Evolutionary conservation across 2,888 invertebrate genomes (phyloP), one percentile per base, ranked within the genome.

Genomic region (Maniola hyperantus): DNA sequence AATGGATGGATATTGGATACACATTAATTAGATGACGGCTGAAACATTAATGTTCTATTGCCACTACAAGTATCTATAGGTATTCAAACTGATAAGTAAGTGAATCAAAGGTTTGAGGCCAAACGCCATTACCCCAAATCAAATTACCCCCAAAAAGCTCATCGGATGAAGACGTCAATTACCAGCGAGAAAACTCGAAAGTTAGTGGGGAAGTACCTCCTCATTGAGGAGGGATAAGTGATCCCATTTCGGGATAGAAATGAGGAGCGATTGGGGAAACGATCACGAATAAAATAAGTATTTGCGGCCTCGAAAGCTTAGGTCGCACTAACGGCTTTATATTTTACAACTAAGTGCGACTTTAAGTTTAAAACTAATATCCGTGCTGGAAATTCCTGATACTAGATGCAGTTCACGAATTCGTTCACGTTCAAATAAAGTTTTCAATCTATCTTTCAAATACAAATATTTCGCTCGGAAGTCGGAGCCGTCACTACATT

Each of bases 241-340:
- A 83, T 83, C 39, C 51, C 62, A 62, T 62, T 53, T 78, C 74
- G 74, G 75, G 70, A 77, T 79, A 83, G 86, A 86, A 87, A 87
- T 84, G 84, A 84, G 81, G 77, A 80, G 80, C 82, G 81, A 85
- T 88, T 81, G 79, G 66, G 76, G 74, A 82, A 88, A 88, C 82
- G 88, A 85, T 85, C 81, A 72, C 76, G 75, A 82, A 85, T 88
- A 84, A 84, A 84, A 82, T 83, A 83, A 84, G 83, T 84, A 83
- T 79, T 80, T 77, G 81, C 67, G 72, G 57, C 42, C 39, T 48
- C 20, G 13, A 18, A 20, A 39, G 57, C 42, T 0, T 1, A 13
- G 13, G 11, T 7, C 57, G 39, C 2, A 42, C 42, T 18, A 39
- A 18, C 5, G 57, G 42, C 42, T 57, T 57, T 57, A 42, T 20